A percentile compares a stretch with the other conserved stretches of the same genome.
These are phyloP conservation scores for Amiota communis DNA, from an alignment of 2,888 invertebrate species.

Conservation along the genomic window DNA sequence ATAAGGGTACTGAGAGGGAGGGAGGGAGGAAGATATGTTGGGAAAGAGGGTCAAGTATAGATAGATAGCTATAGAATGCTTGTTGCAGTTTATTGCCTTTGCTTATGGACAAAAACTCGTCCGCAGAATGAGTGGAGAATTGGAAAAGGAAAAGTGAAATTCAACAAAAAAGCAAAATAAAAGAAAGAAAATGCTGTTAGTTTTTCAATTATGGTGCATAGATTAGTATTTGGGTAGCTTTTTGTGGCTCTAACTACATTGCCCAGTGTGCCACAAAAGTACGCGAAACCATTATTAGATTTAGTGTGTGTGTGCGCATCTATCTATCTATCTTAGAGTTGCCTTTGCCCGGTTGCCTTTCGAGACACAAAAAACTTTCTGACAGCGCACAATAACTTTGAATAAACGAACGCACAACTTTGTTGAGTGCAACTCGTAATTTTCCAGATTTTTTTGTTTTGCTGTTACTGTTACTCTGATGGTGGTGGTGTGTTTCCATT, in stretches of 20 bases:
- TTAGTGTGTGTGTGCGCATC: conserved; percentile 47
- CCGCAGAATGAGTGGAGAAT: conserved; percentile 40
- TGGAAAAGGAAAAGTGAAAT: background rate
- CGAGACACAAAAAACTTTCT: conserved; percentile 40
- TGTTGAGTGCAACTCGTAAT: conserved; percentile 26
- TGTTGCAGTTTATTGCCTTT: conserved; percentile 54
- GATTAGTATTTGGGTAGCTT: conserved; percentile 56
- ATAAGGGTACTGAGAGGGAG: background rate
- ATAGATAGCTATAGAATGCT: conserved; percentile 41
- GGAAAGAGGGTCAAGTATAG: too few relatives aligned
- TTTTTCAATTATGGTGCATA: conserved; percentile 64
- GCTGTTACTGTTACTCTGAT: background rate
- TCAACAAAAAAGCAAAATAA: background rate
- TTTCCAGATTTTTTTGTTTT: background rate
- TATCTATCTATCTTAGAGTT: background rate
- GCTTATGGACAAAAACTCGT: conserved; percentile 39
- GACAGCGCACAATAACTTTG: conserved; percentile 60
- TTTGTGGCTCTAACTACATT: background rate
- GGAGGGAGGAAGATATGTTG: too few relatives aligned
- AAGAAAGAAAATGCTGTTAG: conserved; percentile 54
- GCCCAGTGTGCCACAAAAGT: conserved; percentile 29
- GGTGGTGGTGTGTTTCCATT: background rate
- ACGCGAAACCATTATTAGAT: conserved; percentile 55
- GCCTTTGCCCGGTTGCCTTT: background rate
- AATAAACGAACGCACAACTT: conserved; percentile 49